Base-by-base conservation (phyloP, 2,113 vertebrate species). In the Thryonomys swinderianus region DNA sequence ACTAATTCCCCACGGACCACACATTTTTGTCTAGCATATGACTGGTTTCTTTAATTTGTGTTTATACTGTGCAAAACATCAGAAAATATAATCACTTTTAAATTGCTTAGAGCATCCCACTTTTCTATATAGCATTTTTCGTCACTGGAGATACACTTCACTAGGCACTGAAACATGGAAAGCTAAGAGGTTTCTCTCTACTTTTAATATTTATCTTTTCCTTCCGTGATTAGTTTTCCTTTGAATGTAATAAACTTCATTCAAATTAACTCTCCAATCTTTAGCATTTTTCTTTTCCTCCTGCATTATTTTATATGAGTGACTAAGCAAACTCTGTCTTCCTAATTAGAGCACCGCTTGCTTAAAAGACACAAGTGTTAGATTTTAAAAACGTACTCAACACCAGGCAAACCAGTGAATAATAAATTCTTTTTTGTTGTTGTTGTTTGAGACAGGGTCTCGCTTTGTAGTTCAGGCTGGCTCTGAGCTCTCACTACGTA, bases 351-450 rank as follows among this genome's bases (percentile, higher is more conserved):
- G 57, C 62, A 83, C 34, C 85, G 76, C 30, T 86, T 89, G 30
- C 1, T 16, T 23, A 67, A 2, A 94, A 45, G 53, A 92, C 32
- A 94, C 42, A 87, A 67, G 0, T 85, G 71, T 73, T 83, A 57
- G 48, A 86, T 74, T 81, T 96, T 87, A 80, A 69, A 90, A 95
- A 95, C 57, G n/a, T 91, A 91, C 55, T 90, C 66, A 96, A 97
- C 80, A 67, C 27, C 37, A 85, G 81, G 55, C 73, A 37, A 96
- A 51, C 40, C 3, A 53, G 7, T 14, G 61, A 73, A 27, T 25
- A 74, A 45, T 7, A 80, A 90, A 91, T 94, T 90, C 30, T 83
- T 57, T n/a, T n/a, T n/a, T n/a, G n/a, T n/a, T n/a, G n/a, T n/a
- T n/a, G n/a, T n/a, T n/a, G n/a, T n/a, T n/a, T n/a, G n/a, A n/a